Conservation (phyloP, 2,888 invertebrate genomes). For the Hyles lineata region DNA sequence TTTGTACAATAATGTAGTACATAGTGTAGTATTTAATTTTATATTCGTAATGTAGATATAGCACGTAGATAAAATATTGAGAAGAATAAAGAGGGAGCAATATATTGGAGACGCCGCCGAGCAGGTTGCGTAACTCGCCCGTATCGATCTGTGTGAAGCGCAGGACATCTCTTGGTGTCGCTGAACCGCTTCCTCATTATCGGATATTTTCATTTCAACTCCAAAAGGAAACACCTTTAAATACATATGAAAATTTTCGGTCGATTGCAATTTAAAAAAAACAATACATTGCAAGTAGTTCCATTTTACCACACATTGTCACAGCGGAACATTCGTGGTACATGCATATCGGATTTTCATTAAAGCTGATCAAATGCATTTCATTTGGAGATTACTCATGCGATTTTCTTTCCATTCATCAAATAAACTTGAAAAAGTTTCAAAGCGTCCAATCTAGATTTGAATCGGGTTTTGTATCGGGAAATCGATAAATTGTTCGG, state of each 20-base stretch:
- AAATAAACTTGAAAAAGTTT: not conserved
- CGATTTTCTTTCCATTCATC: conserved; percentile 3
- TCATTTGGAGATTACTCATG: conserved; percentile 1
- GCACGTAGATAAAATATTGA: conserved; percentile 39
- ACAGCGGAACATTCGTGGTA: conserved; percentile 32
- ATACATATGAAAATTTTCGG: not conserved
- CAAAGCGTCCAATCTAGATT: not conserved
- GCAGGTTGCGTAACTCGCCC: conserved; percentile 79
- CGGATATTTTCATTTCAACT: not conserved
- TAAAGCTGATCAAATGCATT: conserved; percentile 12
- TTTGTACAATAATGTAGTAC: not conserved
- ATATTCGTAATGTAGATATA: conserved; percentile 1
- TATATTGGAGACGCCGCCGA: conserved; percentile 68
- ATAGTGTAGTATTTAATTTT: conserved; percentile 39
- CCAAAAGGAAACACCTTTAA: not conserved
- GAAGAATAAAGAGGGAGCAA: conserved; percentile 45
- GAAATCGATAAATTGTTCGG: conserved; percentile 1
- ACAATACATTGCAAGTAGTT: not conserved
- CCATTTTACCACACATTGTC: not conserved
- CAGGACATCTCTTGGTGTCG: conserved; percentile 65
- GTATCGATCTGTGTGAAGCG: conserved; percentile 79
- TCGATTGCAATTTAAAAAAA: not conserved
- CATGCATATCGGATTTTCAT: conserved; percentile 39
- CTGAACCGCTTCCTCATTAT: conserved; percentile 50
- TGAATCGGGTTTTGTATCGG: not conserved